These are phyloP conservation scores for Syrmaticus mikado DNA, from an alignment of 2,113 vertebrate species.

Conservation along the genomic window DNA sequence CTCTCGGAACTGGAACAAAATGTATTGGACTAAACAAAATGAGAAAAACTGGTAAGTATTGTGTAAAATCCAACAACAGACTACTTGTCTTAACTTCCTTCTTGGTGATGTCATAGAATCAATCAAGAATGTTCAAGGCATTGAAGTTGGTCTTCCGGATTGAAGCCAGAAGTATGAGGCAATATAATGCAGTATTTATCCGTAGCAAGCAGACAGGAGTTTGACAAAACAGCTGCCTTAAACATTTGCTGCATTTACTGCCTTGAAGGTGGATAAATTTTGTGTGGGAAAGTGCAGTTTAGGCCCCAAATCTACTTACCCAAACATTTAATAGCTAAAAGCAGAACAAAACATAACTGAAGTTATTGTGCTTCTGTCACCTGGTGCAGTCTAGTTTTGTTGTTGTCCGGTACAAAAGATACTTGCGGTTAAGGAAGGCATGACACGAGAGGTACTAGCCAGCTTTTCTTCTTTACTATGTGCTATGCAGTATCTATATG, in stretches of 20 bases:
- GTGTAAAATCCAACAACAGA: background rate
- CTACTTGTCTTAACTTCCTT: background rate
- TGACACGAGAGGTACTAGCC: background rate
- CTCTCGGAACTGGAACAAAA: conserved; percentile 96
- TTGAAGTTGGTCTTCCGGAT: background rate
- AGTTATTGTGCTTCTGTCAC: background rate
- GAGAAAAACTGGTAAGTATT: conserved; percentile 85
- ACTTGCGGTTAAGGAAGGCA: background rate
- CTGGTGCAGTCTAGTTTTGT: background rate
- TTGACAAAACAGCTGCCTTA: background rate
- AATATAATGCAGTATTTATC: background rate
- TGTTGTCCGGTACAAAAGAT: background rate
- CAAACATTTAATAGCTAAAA: background rate
- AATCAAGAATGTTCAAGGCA: background rate
- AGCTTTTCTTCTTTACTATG: background rate
- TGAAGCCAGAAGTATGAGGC: background rate
- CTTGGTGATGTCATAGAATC: background rate
- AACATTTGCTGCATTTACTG: background rate
- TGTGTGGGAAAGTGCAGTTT: background rate
- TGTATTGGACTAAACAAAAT: conserved; percentile 90
- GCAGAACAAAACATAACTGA: background rate
- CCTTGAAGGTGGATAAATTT: background rate
- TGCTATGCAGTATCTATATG: background rate
- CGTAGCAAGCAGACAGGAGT: background rate
- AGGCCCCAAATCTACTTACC: background rate